Conservation (phyloP, 2,888 invertebrate species). For the Salpingus planirostris region DNA sequence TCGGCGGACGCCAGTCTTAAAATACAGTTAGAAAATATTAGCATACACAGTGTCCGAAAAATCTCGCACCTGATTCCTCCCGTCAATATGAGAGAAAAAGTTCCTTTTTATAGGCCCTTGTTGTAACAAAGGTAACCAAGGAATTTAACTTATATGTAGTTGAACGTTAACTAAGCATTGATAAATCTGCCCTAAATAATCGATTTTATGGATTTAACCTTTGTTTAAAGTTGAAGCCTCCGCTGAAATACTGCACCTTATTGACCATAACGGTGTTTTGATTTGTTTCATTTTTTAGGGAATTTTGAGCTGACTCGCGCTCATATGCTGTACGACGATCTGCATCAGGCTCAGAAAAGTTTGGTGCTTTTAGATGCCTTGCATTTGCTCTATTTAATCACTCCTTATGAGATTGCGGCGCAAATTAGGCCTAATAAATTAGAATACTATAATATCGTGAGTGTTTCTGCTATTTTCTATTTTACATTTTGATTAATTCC, state of each 20-base stretch:
- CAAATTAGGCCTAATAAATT: slow-evolving; percentile 46
- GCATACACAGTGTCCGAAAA: too few relatives aligned
- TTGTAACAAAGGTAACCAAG: too few relatives aligned
- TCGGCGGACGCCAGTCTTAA: too few relatives aligned
- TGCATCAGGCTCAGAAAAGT: slow-evolving; percentile 61
- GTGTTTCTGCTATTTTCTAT: slow-evolving; percentile 4
- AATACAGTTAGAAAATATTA: too few relatives aligned
- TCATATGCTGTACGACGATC: slow-evolving; percentile 62
- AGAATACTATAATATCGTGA: slow-evolving; percentile 53
- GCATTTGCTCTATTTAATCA: slow-evolving; percentile 81
- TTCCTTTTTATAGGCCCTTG: too few relatives aligned
- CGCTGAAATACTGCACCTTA: too few relatives aligned
- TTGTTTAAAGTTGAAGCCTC: slow-evolving; percentile 1
- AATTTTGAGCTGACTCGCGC: slow-evolving; percentile 68
- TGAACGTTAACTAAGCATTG: too few relatives aligned
- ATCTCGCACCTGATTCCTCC: too few relatives aligned
- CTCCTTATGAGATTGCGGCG: slow-evolving; percentile 62
- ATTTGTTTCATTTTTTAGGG: too few relatives aligned
- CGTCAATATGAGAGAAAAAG: too few relatives aligned
- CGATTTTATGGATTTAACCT: not conserved
- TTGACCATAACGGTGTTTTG: too few relatives aligned
- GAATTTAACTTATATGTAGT: too few relatives aligned
- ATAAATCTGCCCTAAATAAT: not conserved
- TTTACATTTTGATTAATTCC: slow-evolving; percentile 1
- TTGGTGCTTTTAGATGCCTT: slow-evolving; percentile 72